Conservation (phyloP, 2,888 invertebrate species). For the Penaeus monodon region DNA sequence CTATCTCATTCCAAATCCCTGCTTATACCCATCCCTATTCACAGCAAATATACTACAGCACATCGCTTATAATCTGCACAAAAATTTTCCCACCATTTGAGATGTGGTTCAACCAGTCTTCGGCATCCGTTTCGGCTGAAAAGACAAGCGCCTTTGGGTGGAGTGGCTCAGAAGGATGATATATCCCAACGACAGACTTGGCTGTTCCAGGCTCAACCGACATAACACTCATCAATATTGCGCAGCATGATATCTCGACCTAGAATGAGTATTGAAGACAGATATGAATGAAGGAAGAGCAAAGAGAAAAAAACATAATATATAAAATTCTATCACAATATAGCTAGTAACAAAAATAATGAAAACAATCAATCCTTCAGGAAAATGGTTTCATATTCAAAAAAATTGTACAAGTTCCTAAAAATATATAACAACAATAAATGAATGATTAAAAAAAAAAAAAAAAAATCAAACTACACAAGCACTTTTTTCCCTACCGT, state of each 20-base stretch:
- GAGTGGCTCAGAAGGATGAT: slow-evolving; percentile 45
- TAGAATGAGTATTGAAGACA: neutral
- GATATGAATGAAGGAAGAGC: neutral
- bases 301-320: neutral
- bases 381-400: too few species aligned
- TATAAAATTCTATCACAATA: too few species aligned
- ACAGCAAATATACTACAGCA: neutral
- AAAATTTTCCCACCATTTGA: slow-evolving; percentile 74
- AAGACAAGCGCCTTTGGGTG: slow-evolving; percentile 81
- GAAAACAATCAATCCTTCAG: too few species aligned
- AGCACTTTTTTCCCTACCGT: slow-evolving; percentile 21
- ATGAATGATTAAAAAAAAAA: neutral
- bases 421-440: too few species aligned
- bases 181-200: slow-evolving; percentile 52
- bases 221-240: slow-evolving; percentile 43
- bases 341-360: too few species aligned
- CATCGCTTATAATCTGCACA: neutral
- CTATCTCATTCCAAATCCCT: neutral
- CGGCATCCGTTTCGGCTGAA: slow-evolving; percentile 85
- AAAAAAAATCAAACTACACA: neutral
- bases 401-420: neutral
- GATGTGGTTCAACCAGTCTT: slow-evolving; percentile 89
- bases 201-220: slow-evolving; percentile 42
- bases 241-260: slow-evolving; percentile 40
- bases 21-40: neutral